Percentiles rank a stretch among this genome's conserved stretches.
phyloP scores from a whole-genome alignment of 1,140 invertebrate species.

The Tachypleus tridentatus region DNA sequence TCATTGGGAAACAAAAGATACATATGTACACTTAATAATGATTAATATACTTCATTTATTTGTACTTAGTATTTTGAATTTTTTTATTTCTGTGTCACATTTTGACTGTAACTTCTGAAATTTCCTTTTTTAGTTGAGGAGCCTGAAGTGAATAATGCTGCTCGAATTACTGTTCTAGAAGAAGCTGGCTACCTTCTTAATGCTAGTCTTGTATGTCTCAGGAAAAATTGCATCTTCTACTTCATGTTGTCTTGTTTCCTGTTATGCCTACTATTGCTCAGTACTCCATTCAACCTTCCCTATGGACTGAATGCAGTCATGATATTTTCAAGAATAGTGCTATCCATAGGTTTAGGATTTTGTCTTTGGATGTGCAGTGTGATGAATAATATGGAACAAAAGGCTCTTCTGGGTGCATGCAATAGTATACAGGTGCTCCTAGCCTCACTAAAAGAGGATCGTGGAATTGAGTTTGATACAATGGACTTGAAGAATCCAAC shows the following conservation, averaged over 20 bases:
- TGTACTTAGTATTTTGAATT: not conserved
- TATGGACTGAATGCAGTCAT: conserved; percentile 18
- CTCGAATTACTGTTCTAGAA: conserved; percentile 26
- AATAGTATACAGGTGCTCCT: conserved; percentile 25
- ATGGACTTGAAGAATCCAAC: no score
- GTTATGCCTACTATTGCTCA: conserved; percentile 14
- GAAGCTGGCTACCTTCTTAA: conserved; percentile 18
- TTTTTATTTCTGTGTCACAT: not conserved
- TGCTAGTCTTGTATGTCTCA: conserved; percentile 21
- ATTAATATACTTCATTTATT: not conserved
- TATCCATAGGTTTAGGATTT: conserved; percentile 32
- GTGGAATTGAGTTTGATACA: no score
- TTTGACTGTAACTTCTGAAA: not conserved
- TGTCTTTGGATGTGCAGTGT: conserved; percentile 33
- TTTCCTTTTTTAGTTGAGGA: conserved; percentile 5
- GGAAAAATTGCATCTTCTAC: conserved; percentile 22
- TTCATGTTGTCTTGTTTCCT: conserved; percentile 22
- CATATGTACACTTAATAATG: not conserved
- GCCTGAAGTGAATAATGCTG: conserved; percentile 18
- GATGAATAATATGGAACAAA: conserved; percentile 32
- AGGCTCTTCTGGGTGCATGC: conserved; percentile 33
- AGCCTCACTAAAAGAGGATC: no score
- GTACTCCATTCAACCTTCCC: conserved; percentile 16
- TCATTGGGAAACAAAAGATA: not conserved
- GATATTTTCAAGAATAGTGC: conserved; percentile 26